phyloP scores from a whole-genome alignment of 1,140 invertebrate genomes.

The Cephus cinctus region DNA sequence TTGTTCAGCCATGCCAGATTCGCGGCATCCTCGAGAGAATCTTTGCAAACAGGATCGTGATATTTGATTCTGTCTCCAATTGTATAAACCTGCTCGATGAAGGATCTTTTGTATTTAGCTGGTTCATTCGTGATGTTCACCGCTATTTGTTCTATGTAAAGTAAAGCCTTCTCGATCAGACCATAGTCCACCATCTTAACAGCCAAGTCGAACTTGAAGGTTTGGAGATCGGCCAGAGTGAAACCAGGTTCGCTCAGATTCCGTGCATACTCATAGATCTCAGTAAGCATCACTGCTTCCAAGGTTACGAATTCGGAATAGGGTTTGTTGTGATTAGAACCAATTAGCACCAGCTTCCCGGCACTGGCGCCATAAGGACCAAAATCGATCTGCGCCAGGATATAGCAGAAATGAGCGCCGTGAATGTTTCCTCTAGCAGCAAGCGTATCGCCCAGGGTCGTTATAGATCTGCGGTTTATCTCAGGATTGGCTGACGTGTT shows the following conservation, averaged over 20 bases:
- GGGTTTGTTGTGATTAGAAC: constrained; percentile 65
- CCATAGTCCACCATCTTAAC: constrained; percentile 78
- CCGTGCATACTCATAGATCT: constrained; percentile 92
- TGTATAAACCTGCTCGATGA: constrained; percentile 66
- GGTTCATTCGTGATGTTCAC: constrained; percentile 64
- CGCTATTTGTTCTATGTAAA: constrained; percentile 81
- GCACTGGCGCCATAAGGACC: constrained; percentile 62
- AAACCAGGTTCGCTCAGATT: constrained; percentile 77
- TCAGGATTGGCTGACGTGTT: constrained; percentile 80
- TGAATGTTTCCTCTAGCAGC: constrained; percentile 71
- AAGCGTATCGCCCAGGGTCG: constrained; percentile 73
- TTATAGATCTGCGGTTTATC: constrained; percentile 80
- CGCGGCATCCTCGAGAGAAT: constrained; percentile 45
- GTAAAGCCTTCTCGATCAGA: constrained; percentile 71
- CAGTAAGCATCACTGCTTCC: constrained; percentile 88
- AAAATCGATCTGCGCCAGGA: constrained; percentile 82
- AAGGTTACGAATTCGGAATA: constrained; percentile 74
- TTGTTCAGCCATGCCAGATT: constrained; percentile 48
- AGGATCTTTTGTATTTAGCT: constrained; percentile 56
- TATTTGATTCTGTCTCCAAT: constrained; percentile 76
- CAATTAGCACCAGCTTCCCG: constrained; percentile 77
- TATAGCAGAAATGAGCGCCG: constrained; percentile 92
- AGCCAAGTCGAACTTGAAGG: constrained; percentile 74
- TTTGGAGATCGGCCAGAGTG: constrained; percentile 65
- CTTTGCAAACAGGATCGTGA: constrained; percentile 69